Percentiles rank a stretch among this genome's conserved stretches.
Conservation (phyloP, 2,797 vertebrate genomes). For the Aplochiton taeniatus region DNA sequence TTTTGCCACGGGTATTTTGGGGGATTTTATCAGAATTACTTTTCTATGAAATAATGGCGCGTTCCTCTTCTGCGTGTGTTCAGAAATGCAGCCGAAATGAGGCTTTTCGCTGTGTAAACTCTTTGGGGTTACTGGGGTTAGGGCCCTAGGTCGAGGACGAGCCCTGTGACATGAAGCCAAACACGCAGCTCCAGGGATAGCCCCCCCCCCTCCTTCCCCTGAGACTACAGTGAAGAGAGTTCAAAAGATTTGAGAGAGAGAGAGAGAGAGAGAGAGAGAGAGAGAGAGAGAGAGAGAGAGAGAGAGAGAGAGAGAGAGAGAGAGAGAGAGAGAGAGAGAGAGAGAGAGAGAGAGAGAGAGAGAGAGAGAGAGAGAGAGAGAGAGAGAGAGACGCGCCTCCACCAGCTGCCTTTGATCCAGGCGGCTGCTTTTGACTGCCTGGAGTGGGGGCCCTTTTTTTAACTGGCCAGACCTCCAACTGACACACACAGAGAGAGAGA, state of each 20-base stretch:
- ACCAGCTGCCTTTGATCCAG: constrained; percentile 47
- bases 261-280: not conserved
- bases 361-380: not conserved
- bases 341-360: not conserved
- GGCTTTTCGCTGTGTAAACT: too few relatives aligned
- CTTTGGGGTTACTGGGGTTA: too few relatives aligned
- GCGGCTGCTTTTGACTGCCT: constrained; percentile 42
- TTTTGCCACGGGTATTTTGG: too few relatives aligned
- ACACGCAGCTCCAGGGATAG: too few relatives aligned
- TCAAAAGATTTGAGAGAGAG: not conserved
- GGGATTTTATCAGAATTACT: too few relatives aligned
- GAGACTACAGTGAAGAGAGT: not conserved
- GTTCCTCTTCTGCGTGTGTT: too few relatives aligned
- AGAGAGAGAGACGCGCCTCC: constrained; percentile 26
- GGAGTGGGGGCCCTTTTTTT: constrained; percentile 52
- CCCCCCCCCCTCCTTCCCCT: too few relatives aligned
- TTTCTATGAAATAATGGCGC: too few relatives aligned
- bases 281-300: not conserved
- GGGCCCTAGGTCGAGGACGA: not conserved
- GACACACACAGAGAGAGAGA: not conserved
- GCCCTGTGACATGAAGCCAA: constrained; percentile 22
- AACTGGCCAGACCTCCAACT: constrained; percentile 27
- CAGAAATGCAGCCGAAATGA: too few relatives aligned
- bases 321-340: not conserved
- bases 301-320: not conserved